These are phyloP conservation scores for Halcyon senegalensis DNA, from an alignment of 2,113 vertebrate species.

Conservation along the genomic window DNA sequence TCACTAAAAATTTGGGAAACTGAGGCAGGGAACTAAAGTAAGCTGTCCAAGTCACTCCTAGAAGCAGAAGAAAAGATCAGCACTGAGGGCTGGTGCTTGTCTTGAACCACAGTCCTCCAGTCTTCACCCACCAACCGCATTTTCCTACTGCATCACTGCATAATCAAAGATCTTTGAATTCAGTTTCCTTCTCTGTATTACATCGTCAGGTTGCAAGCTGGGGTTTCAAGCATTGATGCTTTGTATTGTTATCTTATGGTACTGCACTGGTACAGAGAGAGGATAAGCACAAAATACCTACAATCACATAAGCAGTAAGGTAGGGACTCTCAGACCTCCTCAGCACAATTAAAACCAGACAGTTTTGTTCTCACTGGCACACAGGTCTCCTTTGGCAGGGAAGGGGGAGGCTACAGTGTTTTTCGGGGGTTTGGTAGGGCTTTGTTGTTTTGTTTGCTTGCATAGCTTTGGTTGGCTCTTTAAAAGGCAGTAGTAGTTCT, in stretches of 20 bases:
- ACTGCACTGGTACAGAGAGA: background rate
- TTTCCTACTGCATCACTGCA: background rate
- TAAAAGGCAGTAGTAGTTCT: background rate
- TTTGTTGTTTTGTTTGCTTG: background rate
- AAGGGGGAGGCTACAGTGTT: background rate
- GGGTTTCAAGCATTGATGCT: background rate
- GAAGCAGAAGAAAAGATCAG: background rate
- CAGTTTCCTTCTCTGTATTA: background rate
- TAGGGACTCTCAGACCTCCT: background rate
- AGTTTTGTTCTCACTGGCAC: background rate
- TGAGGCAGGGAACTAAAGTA: background rate
- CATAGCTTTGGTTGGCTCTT: background rate
- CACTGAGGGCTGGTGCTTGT: background rate
- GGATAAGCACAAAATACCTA: background rate
- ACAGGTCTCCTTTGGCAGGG: accelerated
- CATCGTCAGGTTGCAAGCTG: accelerated
- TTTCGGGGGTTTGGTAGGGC: background rate
- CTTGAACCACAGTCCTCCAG: background rate
- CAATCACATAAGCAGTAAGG: background rate
- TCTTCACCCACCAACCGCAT: background rate
- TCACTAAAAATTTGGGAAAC: background rate
- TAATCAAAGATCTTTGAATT: background rate
- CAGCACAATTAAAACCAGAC: background rate
- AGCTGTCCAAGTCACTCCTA: background rate
- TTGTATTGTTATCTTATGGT: background rate